These are phyloP conservation scores for Bombus waltoni DNA, from an alignment of 1,140 invertebrate species.

Conservation along the genomic window DNA sequence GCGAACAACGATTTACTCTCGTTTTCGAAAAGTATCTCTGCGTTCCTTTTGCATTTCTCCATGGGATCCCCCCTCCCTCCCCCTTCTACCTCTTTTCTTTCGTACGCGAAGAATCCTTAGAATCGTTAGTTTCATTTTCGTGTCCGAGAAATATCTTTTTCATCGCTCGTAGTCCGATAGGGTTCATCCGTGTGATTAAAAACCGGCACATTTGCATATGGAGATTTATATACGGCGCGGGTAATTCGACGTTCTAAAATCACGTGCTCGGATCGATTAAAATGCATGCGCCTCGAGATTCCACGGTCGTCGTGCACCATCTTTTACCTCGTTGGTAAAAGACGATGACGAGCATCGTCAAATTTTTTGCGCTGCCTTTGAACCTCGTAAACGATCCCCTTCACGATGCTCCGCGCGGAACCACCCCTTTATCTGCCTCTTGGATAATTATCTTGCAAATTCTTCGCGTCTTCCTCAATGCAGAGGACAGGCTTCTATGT, in stretches of 20 bases:
- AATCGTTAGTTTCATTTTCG: not conserved
- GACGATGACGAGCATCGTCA: not conserved
- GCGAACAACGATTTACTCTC: not conserved
- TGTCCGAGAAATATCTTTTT: not conserved
- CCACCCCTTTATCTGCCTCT: not conserved
- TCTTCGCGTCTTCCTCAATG: not conserved
- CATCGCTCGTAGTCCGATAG: not conserved
- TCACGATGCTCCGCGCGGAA: not conserved
- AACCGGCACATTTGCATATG: not conserved
- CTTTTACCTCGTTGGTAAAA: not conserved
- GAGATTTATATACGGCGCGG: not conserved
- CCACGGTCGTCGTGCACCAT: not conserved
- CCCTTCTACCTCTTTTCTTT: not conserved
- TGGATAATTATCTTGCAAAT: not conserved
- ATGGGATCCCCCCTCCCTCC: too few relatives aligned
- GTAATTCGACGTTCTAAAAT: not conserved
- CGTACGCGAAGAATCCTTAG: too few relatives aligned
- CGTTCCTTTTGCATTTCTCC: not conserved
- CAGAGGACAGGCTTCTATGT: not conserved
- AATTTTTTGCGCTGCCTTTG: not conserved
- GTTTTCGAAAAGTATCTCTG: not conserved
- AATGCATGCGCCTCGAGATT: not conserved
- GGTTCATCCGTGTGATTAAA: not conserved
- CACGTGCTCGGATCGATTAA: not conserved
- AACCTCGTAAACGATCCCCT: not conserved